Base-by-base conservation (phyloP, 2,888 invertebrate species). In the Meiosimyza platycephala region DNA sequence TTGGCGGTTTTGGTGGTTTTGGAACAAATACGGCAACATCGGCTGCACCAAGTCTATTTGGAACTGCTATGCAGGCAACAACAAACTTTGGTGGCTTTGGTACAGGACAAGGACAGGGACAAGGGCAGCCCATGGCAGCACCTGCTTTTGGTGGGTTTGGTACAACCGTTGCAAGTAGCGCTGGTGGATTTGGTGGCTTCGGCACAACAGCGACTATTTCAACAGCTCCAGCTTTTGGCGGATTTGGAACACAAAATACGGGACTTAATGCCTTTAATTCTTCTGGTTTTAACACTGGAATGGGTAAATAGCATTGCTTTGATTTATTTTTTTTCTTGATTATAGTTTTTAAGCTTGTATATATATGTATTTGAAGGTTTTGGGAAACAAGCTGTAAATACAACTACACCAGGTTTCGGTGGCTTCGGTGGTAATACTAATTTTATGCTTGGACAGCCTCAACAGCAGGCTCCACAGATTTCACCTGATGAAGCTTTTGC, bases 401-500 rank as follows among this genome's bases (percentile, higher is more conserved):
- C 84, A 22, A 82, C 84, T 15, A 83, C 85, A 3, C 85, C 88
- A n/a, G 85, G 89, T 6, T 89, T 89, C 80, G 88, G 89, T 22
- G 89, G 89, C 2, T 90, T 90, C 78, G 89, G 89, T 2, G 84
- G 90, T 1, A 86, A 87, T 57, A 90, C 91, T 80, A 89, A 82
- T 40, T 84, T 84, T 63, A 84, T 84, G 84, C 76, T 84, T 12
- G 83, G 82, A 40, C 88, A 84, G 75, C 88, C 78, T 75, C 89
- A 89, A 76, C 89, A 85, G 75, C 88, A 85, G 76, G 89, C 88
- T 57, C 89, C 89, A 74, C 90, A 89, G 50, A 84, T 90, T 1
- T 91, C 90, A 74, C 90, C 92, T 0, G 90, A 92, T 52, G 93
- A 94, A 81, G 92, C 92, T 0, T 89, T 94, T 59, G 91, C 92